A percentile compares a stretch with the other conserved stretches of the same genome.
phyloP scores from a whole-genome alignment of 2,888 invertebrate species.

The Phortica magna region DNA sequence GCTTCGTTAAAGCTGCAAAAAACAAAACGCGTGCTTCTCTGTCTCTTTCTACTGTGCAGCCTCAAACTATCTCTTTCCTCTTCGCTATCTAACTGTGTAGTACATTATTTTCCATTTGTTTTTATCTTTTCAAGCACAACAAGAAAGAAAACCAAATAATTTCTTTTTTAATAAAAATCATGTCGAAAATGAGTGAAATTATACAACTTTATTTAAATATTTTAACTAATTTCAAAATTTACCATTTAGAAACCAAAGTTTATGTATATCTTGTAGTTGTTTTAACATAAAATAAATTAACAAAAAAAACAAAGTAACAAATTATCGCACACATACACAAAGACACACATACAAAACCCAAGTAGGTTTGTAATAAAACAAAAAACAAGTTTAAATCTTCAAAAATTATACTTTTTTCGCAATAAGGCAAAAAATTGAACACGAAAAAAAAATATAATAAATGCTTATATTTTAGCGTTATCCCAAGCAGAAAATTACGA shows the following conservation, averaged over 20 bases:
- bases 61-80: too few relatives aligned
- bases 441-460: background rate
- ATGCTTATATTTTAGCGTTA: conserved; percentile 27
- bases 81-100: too few relatives aligned
- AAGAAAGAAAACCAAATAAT: background rate
- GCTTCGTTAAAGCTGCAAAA: too few relatives aligned
- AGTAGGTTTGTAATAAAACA: background rate
- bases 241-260: conserved; percentile 33
- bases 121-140: conserved; percentile 41
- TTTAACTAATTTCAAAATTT: background rate
- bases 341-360: conserved; percentile 5
- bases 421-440: background rate
- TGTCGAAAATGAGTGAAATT: conserved; percentile 30
- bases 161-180: conserved; percentile 37
- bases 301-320: conserved; percentile 33
- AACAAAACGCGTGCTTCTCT: too few relatives aligned
- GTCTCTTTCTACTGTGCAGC: too few relatives aligned
- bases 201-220: background rate
- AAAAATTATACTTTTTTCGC: background rate
- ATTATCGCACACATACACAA: conserved; percentile 1
- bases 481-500: conserved; percentile 63
- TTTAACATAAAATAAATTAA: conserved; percentile 43
- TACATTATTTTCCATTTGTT: conserved; percentile 13
- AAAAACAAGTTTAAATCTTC: background rate
- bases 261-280: conserved; percentile 63